These are phyloP conservation scores for Catalaphyllia jardinei DNA, from an alignment of 64 coral and sea anemone genomes.

Conservation along the genomic window DNA sequence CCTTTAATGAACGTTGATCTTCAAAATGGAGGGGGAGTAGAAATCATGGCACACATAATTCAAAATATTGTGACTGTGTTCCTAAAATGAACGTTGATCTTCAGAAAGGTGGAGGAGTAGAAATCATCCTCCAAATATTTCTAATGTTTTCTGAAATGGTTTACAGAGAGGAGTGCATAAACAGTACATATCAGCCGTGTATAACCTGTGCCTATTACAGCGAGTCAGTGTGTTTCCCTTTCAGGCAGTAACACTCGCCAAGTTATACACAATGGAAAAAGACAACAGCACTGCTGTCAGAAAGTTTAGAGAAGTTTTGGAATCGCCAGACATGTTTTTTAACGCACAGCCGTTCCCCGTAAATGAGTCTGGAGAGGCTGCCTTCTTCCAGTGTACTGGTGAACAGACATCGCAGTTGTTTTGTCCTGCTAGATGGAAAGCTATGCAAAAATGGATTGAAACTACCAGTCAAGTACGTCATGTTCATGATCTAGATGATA, in stretches of 20 bases:
- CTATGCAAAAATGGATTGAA: conserved; percentile 53
- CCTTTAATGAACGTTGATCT: no score
- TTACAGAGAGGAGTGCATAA: no score
- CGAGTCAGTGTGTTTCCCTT: neutral
- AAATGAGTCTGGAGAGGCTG: conserved; percentile 37
- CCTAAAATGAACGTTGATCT: no score
- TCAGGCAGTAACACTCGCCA: conserved; percentile 41
- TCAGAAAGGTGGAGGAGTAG: no score
- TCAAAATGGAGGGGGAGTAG: no score
- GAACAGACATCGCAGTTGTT: conserved; percentile 1
- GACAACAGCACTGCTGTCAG: conserved; percentile 23
- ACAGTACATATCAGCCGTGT: no score
- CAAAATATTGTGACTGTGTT: no score
- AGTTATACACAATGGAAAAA: conserved; percentile 9
- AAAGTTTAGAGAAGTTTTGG: conserved; percentile 22
- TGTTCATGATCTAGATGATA: no score
- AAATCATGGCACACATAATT: no score
- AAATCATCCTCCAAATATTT: no score
- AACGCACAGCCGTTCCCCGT: conserved; percentile 43
- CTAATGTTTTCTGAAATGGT: no score
- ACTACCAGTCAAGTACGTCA: conserved; percentile 37
- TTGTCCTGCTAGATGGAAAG: conserved; percentile 58
- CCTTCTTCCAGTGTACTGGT: conserved; percentile 32
- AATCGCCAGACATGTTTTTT: conserved; percentile 55
- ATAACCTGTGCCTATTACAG: neutral